Percentiles rank a stretch among this genome's conserved stretches.
Conservation (phyloP, 2,797 vertebrate genomes). For the Leptodactylus fallax region DNA sequence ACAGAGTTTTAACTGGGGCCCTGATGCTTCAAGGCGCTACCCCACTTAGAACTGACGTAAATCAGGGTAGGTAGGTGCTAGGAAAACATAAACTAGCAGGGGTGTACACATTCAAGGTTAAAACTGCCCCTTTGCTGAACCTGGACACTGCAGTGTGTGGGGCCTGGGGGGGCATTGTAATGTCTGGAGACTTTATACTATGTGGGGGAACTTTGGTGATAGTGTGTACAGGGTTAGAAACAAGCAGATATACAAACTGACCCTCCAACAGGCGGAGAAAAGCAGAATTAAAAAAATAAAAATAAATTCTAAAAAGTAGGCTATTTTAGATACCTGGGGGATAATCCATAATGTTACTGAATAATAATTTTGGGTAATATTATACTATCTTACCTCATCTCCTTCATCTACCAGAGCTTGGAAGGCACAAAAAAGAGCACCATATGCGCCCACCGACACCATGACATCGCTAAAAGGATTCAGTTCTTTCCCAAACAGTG, state of each 20-base stretch:
- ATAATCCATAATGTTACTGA: background rate
- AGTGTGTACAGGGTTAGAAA: background rate
- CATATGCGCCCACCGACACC: constrained; percentile 92
- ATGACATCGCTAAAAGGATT: constrained; percentile 86
- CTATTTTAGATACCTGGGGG: background rate
- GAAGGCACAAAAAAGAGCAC: constrained; percentile 89
- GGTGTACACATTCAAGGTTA: too few species aligned
- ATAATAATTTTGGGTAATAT: background rate
- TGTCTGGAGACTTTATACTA: too few species aligned
- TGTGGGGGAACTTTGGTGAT: background rate
- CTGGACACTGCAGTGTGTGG: too few species aligned
- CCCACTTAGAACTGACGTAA: too few species aligned
- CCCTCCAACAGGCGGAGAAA: background rate
- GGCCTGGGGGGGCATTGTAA: too few species aligned
- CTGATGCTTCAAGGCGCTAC: too few species aligned
- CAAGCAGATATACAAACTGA: background rate
- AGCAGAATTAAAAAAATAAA: background rate
- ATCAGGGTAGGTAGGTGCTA: too few species aligned
- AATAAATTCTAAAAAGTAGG: background rate
- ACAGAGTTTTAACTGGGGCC: too few species aligned
- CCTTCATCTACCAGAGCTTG: constrained; percentile 91
- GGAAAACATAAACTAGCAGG: too few species aligned
- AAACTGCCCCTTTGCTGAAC: too few species aligned
- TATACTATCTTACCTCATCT: constrained; percentile 83
- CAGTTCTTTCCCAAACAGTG: constrained; percentile 82